Conservation (phyloP, 2,888 invertebrate species). For the Diarsia rubi region DNA sequence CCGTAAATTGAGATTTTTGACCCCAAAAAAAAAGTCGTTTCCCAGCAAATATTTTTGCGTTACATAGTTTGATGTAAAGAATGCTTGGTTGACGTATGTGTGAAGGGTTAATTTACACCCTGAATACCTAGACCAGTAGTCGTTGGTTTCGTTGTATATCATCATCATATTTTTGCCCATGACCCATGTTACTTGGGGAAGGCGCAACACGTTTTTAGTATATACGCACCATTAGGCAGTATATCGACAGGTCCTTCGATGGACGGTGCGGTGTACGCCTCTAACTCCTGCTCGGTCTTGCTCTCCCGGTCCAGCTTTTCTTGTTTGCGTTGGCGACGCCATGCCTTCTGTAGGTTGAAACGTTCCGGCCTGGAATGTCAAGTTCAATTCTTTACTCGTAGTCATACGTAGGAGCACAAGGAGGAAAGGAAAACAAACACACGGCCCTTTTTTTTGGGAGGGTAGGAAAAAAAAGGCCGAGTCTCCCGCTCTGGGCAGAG, state of each 20-base stretch:
- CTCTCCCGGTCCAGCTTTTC: conserved; percentile 83
- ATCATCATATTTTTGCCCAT: no score
- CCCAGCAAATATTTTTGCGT: no score
- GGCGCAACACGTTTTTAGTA: no score
- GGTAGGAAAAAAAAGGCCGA: no score
- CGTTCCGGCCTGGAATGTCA: conserved; percentile 88
- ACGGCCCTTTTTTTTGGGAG: no score
- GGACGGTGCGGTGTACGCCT: conserved; percentile 85
- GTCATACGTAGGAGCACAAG: background rate
- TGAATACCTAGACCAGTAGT: background rate
- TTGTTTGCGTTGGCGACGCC: conserved; percentile 90
- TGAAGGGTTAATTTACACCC: no score
- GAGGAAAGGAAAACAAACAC: background rate
- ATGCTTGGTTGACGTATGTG: no score
- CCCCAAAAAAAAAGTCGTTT: no score
- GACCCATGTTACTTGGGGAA: no score
- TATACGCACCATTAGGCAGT: conserved; percentile 77
- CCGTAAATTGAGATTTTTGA: no score
- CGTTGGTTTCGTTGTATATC: background rate
- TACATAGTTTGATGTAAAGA: no score
- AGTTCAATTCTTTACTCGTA: background rate
- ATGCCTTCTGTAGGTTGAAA: conserved; percentile 91
- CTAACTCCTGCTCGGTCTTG: conserved; percentile 81
- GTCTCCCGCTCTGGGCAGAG: no score
- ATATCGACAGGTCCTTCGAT: conserved; percentile 79